phyloP scores from a whole-genome alignment of 2,113 vertebrate species.

The Anarrhichthys ocellatus region DNA sequence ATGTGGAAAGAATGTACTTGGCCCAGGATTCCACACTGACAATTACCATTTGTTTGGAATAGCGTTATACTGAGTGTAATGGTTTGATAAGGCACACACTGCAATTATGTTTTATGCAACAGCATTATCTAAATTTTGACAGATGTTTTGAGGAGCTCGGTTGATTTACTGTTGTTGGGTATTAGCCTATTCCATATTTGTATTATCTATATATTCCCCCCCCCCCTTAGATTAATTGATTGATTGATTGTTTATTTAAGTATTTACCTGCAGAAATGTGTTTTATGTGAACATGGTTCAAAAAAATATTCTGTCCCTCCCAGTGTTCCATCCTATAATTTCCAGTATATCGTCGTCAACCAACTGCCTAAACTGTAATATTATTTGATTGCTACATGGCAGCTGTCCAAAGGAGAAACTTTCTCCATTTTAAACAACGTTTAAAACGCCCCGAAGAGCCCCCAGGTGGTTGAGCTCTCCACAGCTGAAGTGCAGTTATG shows the following conservation, averaged over 20 bases:
- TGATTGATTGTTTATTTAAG: not conserved
- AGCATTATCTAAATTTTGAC: conserved; percentile 43
- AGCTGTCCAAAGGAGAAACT: not conserved
- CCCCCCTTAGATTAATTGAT: no score
- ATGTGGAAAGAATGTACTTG: conserved; percentile 72
- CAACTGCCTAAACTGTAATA: not conserved
- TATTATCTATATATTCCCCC: not conserved
- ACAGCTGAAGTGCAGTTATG: conserved; percentile 38
- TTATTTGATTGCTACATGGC: not conserved
- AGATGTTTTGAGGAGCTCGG: conserved; percentile 27
- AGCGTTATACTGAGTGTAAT: conserved; percentile 48
- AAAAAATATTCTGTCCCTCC: not conserved
- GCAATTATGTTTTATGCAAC: conserved; percentile 48
- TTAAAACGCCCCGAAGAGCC: not conserved
- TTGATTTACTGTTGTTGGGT: conserved; percentile 57
- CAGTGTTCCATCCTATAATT: conserved; percentile 29
- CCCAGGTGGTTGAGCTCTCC: conserved; percentile 32
- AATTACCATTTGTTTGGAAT: conserved; percentile 55
- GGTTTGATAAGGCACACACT: conserved; percentile 7
- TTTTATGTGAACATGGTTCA: not conserved
- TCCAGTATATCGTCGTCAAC: not conserved
- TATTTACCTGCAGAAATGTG: not conserved
- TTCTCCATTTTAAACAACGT: not conserved
- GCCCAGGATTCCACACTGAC: conserved; percentile 35
- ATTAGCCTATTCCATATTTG: not conserved